phyloP scores from a whole-genome alignment of 2,888 invertebrate species.

The Bhutanitis thaidina region DNA sequence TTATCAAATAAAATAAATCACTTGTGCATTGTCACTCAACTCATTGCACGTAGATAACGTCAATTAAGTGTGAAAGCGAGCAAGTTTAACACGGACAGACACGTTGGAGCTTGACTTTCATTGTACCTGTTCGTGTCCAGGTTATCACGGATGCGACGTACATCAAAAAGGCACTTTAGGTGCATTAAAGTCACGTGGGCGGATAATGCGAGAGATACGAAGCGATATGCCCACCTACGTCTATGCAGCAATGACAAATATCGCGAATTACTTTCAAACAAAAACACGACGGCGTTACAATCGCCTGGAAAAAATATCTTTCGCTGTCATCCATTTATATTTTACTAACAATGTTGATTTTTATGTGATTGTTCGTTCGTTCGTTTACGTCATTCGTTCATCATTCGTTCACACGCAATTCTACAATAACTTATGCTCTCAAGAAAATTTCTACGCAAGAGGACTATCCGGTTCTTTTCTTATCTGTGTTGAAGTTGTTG shows the following conservation, averaged over 20 bases:
- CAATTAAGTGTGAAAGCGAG: not conserved
- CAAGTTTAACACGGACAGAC: not conserved
- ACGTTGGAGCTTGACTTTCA: not conserved
- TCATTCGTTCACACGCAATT: no score
- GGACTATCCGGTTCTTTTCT: no score
- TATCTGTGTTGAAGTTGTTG: no score
- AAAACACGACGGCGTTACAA: not conserved
- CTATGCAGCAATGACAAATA: constrained; percentile 20
- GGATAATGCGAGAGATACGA: constrained; percentile 29
- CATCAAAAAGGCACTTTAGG: constrained; percentile 17
- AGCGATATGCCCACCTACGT: constrained; percentile 28
- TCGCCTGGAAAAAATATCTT: not conserved
- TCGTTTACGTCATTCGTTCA: no score
- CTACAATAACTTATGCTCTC: no score
- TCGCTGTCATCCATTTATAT: not conserved
- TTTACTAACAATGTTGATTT: no score
- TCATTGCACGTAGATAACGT: not conserved
- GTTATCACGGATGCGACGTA: not conserved
- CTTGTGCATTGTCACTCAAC: not conserved
- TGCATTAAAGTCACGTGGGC: constrained; percentile 22
- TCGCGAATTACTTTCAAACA: constrained; percentile 13
- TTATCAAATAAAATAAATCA: not conserved
- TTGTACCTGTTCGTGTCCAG: not conserved
- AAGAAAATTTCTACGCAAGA: no score
- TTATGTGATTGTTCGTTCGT: no score